A percentile compares a stretch with the other conserved stretches of the same genome.
Evolutionary conservation across 92 coral and sea anemone genomes (phyloP).

Genomic region (Pocillopora grandis): DNA sequence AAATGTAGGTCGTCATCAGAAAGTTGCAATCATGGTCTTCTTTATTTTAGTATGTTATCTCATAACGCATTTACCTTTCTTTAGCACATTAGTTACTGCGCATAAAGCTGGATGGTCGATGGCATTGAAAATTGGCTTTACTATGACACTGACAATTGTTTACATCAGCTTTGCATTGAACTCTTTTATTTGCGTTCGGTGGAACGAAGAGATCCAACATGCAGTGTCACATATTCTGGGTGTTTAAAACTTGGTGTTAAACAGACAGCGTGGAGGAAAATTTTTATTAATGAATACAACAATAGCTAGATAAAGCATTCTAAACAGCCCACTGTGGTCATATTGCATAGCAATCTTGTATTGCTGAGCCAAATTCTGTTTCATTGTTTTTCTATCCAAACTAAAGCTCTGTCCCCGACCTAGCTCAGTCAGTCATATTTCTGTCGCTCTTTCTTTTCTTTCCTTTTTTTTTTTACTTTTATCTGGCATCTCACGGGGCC

Average conservation of each 20-base stretch:
- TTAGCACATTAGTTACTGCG: not conserved
- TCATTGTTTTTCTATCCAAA: too few relatives aligned
- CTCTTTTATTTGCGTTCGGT: not conserved
- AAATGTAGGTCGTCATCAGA: slow-evolving; percentile 8
- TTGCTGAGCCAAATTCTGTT: too few relatives aligned
- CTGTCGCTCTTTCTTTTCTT: too few relatives aligned
- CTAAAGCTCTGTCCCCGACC: too few relatives aligned
- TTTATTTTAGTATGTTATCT: not conserved
- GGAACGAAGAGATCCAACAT: not conserved
- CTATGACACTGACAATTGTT: slow-evolving; percentile 1
- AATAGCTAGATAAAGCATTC: too few relatives aligned
- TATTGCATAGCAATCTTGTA: too few relatives aligned
- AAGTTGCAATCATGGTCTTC: not conserved
- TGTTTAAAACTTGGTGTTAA: not conserved
- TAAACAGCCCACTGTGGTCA: too few relatives aligned
- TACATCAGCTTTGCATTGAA: not conserved
- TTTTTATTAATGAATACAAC: too few relatives aligned
- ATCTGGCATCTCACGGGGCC: too few relatives aligned
- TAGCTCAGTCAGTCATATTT: too few relatives aligned
- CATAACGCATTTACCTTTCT: slow-evolving; percentile 8
- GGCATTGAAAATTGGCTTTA: not conserved
- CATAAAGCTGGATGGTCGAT: slow-evolving; percentile 1
- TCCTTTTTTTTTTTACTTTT: too few relatives aligned
- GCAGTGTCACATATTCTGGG: not conserved
- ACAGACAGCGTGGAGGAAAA: too few relatives aligned